Evolutionary conservation across 2,888 invertebrate species (phyloP), one percentile per base, ranked within the genome.

Genomic region (Heliconius cydno): DNA sequence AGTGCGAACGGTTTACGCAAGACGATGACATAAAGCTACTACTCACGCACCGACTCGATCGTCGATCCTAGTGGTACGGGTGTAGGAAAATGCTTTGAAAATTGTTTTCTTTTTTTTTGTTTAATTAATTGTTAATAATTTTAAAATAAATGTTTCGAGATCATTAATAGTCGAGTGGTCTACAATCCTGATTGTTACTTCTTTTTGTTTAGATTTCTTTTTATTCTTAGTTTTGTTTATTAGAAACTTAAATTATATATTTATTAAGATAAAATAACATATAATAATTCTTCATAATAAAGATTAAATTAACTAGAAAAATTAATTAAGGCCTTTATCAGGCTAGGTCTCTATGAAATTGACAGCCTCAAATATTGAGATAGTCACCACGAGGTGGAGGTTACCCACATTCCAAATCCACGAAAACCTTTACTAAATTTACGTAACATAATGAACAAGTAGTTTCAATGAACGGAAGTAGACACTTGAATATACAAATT

Each of bases 1-100:
- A 81, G 79, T 81, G 70, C 52, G 38, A 74, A 74, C 15, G 67
- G 38, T 78, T 81, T 81, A 78, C 78, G 79, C 78, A 81, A 81
- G 66, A n/a, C 66, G 65, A 60, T 79, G 79, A 79, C 81, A 81
- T 81, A 81, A 80, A 77, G 78, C 81, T 79, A 66, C 73, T 28
- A 66, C 68, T 28, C 72, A 74, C 67, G 76, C 70, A 41, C 46
- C 28, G 77, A 28, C 28, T n/a, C 67, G 34, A 46, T 22, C 46
- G 25, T 65, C 46, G 67, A 46, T 25, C 52, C n/a, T 67, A 30
- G 52, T 67, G 46, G 46, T 67, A 34, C 67, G 22, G 28, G 3
- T 12, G 7, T 65, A 75, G 46, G 19, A 63, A 38, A 38, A 63
- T 19, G 52, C 30, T 30, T 52, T 71, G 1, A 46, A 71, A 46